Conservation (phyloP, 2,113 vertebrate genomes). For the Onychostruthus taczanowskii region DNA sequence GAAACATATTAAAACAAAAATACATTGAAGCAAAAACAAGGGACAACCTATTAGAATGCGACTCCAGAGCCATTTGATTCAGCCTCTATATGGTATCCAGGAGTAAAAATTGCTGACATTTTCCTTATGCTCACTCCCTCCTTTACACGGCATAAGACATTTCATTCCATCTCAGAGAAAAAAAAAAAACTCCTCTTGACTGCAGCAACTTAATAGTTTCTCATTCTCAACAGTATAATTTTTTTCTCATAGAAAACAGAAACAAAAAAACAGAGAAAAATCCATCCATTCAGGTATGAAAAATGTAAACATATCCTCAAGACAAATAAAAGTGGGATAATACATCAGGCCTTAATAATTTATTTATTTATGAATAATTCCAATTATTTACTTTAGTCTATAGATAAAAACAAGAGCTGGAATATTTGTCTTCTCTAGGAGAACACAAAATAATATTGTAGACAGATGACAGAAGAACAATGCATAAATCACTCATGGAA, state of each 20-base stretch:
- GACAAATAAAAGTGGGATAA: not conserved
- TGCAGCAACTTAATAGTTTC: not conserved
- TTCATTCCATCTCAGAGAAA: not conserved
- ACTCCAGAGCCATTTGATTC: not conserved
- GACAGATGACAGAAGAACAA: not conserved
- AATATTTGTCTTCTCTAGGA: not conserved
- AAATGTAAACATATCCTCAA: not conserved
- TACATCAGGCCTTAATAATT: not conserved
- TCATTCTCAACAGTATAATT: not conserved
- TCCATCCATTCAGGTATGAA: not conserved
- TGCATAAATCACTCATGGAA: not conserved
- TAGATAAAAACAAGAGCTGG: not conserved
- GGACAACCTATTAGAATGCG: not conserved
- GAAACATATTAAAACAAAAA: not conserved
- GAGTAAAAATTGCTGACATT: not conserved
- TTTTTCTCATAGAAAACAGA: not conserved
- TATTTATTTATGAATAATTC: not conserved
- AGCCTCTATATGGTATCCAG: not conserved
- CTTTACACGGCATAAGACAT: not conserved
- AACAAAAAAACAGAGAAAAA: not conserved
- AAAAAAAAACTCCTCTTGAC: not conserved
- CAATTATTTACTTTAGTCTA: not conserved
- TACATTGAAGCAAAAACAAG: not conserved
- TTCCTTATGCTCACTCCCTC: not conserved
- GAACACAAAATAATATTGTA: not conserved